Evolutionary conservation across 2,888 invertebrate genomes (phyloP), one percentile per base, ranked within the genome.

Genomic region (Sipha maydis): DNA sequence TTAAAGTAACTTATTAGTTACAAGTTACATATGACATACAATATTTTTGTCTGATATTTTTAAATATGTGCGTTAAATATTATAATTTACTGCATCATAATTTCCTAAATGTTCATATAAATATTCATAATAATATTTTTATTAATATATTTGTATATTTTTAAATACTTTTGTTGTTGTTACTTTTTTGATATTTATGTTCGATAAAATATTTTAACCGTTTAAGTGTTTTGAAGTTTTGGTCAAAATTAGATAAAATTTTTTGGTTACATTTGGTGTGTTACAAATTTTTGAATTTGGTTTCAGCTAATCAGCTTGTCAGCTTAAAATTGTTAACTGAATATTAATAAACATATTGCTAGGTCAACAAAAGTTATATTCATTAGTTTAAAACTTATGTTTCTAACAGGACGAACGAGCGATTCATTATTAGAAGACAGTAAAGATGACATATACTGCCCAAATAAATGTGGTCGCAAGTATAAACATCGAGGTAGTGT

Each of bases 401-500:
- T 85, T 77, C 77, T 77, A 85, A 84, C 31, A 85, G 85, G 85
- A 69, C 61, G 48, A 56, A 78, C 85, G 34, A 71, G 85, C n/a
- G 71, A 31, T 79, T 11, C 71, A 38, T 78, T 56, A 56, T 86
- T 71, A 28, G 71, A 86, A 71, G 85, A 86, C 54, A 79, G 69
- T 85, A 86, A 80, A 61, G 80, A 75, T 61, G 86, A 88, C 14
- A 80, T 79, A 25, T 38, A 73, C 41, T 89, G 89, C 38, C 89
- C 89, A 25, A 89, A 89, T 79, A 89, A 89, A 77, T 90, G 90
- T 85, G 90, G 90, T n/a, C 90, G 90, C 21, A 79, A 73, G 31
- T 90, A 90, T 85, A 90, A 90, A 69, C 83, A 90, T 83, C 90
- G 90, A 84, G 89, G 89, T 67, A 89, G 89, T 73, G 79, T 90